Base-by-base conservation (phyloP, 2,113 vertebrate species). In the Callorhinus ursinus region DNA sequence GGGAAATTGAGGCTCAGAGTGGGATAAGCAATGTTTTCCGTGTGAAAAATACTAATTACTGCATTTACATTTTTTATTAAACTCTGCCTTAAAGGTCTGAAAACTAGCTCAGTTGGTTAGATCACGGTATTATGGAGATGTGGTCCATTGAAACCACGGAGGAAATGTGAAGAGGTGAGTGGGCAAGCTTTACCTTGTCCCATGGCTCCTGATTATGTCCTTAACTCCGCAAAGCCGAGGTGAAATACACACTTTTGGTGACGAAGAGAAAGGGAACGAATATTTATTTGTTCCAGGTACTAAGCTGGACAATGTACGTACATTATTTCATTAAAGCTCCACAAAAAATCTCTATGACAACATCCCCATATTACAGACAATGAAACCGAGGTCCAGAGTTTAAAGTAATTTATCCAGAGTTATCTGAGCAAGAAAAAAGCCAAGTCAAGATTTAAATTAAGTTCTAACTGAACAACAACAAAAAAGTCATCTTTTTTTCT, bases 401-500 rank as follows among this genome's bases (percentile, higher is more conserved):
- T 36, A 72, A 93, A 85, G 55, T 51, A 72, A 67, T 69, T 74
- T 53, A 71, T 69, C 90, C 19, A 86, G 92, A 93, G 55, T 65
- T 93, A 81, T 46, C 42, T 65, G 46, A 53, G 46, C 13, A 81
- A 97, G 84, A 84, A 80, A 92, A 92, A 42, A 88, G 12, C 0
- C 39, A 90, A 77, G 26, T 55, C 53, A 96, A 63, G 67, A 74
- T 91, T 72, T 86, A 67, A 63, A 96, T 92, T 65, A 88, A 53
- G 16, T 11, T 51, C 28, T 76, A 83, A 82, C 31, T 76, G 18
- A 2, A 76, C 39, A 46, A 74, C 21, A 67, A n/a, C 15, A 33
- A 61, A 61, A 53, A 82, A 42, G 14, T 13, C 51, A 59, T 11
- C 22, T 57, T 53, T 57, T 90, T 79, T 31, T 9, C 18, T 42